Evolutionary conservation across 2,797 vertebrate genomes (phyloP), one percentile per base, ranked within the genome.

Genomic region (Eutrigla gurnardus): DNA sequence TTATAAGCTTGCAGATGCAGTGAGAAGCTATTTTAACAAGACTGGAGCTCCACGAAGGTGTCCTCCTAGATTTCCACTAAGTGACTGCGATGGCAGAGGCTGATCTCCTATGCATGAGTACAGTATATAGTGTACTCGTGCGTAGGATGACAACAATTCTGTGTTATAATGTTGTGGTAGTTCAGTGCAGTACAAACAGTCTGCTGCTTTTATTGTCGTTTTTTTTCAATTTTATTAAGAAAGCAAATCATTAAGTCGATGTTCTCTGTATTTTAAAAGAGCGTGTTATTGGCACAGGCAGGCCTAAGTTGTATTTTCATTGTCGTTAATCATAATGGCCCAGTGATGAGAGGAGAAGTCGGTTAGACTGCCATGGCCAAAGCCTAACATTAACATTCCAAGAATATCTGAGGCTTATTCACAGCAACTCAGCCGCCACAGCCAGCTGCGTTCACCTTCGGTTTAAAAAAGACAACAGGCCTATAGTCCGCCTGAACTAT

Each of bases 371-470:
- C 89, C 75, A 49, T 15, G 78, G 88, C 87, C 76, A 86, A 88
- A 92, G 84, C 86, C 83, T 73, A 86, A 89, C 92, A 90, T 93
- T 92, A 94, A 91, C 92, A 91, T 86, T 93, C 93, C 93, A 84
- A 80, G 73, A 88, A 89, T 93, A 89, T 91, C 86, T 91, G 89
- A 86, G 80, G 86, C 79, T 91, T 80, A 90, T 90, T 89, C 89
- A 58, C 73, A 83, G 82, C 84, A 82, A 59, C 81, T 65, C 81
- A 59, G 71, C 80, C 67, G 36, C 78, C 25, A 43, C 80, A 80
- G 80, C 80, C 76, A 45, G 66, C 87, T 86, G 64, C 33, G 46
- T 89, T 88, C 87, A 89, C 87, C 89, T 90, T 80, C 66, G 5
- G 7, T 78, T 84, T 75, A 63, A 79, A 77, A 77, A 79, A 87